phyloP scores from a whole-genome alignment of 2,797 vertebrate genomes.

The Spinus olivaceus region DNA sequence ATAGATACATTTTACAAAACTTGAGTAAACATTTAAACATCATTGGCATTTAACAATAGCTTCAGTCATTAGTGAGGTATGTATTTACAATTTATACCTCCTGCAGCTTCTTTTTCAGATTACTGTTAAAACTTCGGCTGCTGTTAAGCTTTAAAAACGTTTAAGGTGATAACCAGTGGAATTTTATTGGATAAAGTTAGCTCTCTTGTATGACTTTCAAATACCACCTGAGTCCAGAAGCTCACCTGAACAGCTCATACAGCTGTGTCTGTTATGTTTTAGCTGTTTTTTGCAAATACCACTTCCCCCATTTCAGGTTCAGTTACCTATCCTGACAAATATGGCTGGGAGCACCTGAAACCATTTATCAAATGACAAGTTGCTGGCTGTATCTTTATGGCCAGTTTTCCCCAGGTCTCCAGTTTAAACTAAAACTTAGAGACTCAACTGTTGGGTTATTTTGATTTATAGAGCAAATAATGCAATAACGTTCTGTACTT shows the following conservation, averaged over 20 bases:
- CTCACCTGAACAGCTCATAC: background rate
- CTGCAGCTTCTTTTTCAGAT: background rate
- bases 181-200: background rate
- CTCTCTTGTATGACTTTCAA: background rate
- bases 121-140: background rate
- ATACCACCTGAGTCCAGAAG: background rate
- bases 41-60: background rate
- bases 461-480: background rate
- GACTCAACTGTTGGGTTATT: background rate
- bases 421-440: background rate
- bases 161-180: background rate
- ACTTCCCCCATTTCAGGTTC: background rate
- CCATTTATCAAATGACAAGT: background rate
- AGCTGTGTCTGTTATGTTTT: background rate
- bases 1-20: background rate
- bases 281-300: background rate
- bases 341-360: background rate
- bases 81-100: background rate
- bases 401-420: background rate
- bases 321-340: background rate
- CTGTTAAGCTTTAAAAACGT: background rate
- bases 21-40: background rate
- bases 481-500: background rate
- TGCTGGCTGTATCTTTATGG: background rate
- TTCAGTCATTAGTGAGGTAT: background rate